phyloP scores from a whole-genome alignment of 2,113 vertebrate genomes.

The Bubo scandiacus region DNA sequence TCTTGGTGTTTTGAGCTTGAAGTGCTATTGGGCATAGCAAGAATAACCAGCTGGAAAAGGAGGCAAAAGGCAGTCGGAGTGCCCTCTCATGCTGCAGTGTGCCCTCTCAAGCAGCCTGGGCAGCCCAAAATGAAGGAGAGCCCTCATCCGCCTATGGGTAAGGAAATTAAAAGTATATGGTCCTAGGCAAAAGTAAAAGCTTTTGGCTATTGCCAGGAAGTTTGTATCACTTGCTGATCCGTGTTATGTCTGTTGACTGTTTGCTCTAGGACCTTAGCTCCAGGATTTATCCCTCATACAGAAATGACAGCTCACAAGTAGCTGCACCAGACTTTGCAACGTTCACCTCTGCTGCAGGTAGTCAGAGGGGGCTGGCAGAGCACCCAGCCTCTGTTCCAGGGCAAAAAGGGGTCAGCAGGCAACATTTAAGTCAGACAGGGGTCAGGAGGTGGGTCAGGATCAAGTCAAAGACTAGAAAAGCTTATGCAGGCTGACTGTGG shows the following conservation, averaged over 20 bases:
- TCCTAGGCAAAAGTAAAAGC: not conserved
- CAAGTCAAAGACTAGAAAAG: not conserved
- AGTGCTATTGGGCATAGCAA: not conserved
- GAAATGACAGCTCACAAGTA: not conserved
- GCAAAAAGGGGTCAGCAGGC: not conserved
- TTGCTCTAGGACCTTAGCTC: not conserved
- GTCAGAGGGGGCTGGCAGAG: not conserved
- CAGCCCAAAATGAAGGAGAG: not conserved
- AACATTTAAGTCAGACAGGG: not conserved
- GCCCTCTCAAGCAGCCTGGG: not conserved
- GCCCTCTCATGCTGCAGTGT: not conserved
- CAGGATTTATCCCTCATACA: not conserved
- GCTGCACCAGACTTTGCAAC: not conserved
- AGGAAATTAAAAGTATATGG: not conserved
- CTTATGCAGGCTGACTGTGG: not conserved
- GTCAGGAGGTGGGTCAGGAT: not conserved
- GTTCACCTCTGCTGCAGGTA: not conserved
- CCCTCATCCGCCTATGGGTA: not conserved
- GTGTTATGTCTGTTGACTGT: not conserved
- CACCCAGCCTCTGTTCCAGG: not conserved
- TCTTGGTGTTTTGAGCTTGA: not conserved
- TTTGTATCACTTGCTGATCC: not conserved
- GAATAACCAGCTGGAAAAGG: not conserved
- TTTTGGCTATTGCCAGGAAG: not conserved
- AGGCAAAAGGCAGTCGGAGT: not conserved